Evolutionary conservation across 2,113 vertebrate genomes (phyloP).

Genomic region (Chlamydotis undulata): DNA sequence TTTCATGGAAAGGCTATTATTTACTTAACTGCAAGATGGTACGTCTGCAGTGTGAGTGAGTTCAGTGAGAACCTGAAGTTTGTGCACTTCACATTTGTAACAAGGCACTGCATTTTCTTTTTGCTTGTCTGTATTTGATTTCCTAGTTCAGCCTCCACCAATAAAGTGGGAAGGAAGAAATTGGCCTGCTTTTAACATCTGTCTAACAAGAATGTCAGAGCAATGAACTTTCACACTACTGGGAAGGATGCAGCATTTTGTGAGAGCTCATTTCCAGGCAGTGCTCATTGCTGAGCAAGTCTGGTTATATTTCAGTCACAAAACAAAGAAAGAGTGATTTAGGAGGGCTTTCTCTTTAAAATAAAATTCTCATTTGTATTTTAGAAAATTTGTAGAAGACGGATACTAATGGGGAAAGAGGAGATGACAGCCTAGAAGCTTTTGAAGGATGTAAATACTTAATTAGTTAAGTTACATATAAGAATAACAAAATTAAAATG

Average conservation of each 20-base stretch:
- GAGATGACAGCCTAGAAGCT: background rate
- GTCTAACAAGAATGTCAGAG: background rate
- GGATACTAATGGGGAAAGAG: background rate
- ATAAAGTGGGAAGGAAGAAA: background rate
- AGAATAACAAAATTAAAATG: background rate
- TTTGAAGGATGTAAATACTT: background rate
- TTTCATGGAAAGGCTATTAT: background rate
- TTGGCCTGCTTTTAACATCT: background rate
- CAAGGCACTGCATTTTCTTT: background rate
- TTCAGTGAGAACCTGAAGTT: background rate
- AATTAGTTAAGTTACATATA: background rate
- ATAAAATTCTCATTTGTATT: background rate
- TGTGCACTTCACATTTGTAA: background rate
- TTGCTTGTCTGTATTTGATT: background rate
- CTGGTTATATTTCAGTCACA: background rate
- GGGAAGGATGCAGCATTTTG: background rate
- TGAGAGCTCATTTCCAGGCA: background rate
- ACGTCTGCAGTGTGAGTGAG: background rate
- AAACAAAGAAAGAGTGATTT: background rate
- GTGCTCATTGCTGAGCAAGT: background rate
- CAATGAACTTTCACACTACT: background rate
- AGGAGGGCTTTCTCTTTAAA: background rate
- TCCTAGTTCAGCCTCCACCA: background rate
- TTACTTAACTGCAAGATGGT: slow-evolving; percentile 2
- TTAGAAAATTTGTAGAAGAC: background rate